These are phyloP conservation scores for Lordiphosa andalusiaca DNA, from an alignment of 2,888 invertebrate species.

Conservation along the genomic window DNA sequence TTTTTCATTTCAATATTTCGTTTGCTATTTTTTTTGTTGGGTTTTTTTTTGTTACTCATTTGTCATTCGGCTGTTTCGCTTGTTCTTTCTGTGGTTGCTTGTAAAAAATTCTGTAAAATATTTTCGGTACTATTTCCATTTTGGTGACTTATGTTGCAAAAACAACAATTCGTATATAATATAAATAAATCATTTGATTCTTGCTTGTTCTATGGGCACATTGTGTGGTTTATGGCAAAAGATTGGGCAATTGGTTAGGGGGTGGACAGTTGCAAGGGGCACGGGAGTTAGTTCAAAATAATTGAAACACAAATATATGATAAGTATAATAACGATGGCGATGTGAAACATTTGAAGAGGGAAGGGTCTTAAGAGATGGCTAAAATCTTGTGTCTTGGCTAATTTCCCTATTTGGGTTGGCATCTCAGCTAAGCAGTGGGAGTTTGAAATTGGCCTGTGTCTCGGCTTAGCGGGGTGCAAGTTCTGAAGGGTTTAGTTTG, in stretches of 20 bases:
- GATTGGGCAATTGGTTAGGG: slow-evolving; percentile 13
- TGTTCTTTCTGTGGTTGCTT: slow-evolving; percentile 41
- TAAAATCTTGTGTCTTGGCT: too few relatives aligned
- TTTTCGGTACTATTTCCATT: slow-evolving; percentile 71
- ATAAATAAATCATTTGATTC: slow-evolving; percentile 68
- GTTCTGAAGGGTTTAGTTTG: too few relatives aligned
- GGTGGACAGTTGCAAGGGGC: too few relatives aligned
- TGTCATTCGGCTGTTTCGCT: slow-evolving; percentile 44
- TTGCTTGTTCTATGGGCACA: slow-evolving; percentile 76
- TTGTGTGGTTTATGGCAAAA: slow-evolving; percentile 63
- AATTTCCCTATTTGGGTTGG: too few relatives aligned
- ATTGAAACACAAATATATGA: too few relatives aligned
- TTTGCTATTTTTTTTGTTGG: slow-evolving; percentile 40
- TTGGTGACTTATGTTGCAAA: slow-evolving; percentile 57
- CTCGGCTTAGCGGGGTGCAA: slow-evolving; percentile 4
- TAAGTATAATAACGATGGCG: too few relatives aligned
- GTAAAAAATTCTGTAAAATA: slow-evolving; percentile 73
- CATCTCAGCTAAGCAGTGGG: too few relatives aligned
- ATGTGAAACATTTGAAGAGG: too few relatives aligned
- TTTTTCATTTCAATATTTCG: slow-evolving; percentile 12
- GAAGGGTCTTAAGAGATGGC: too few relatives aligned
- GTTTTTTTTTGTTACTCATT: slow-evolving; percentile 28
- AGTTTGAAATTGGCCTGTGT: too few relatives aligned
- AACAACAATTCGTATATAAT: slow-evolving; percentile 63
- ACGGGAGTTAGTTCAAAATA: too few relatives aligned